These are phyloP conservation scores for Anorthoa munda DNA, from an alignment of 2,888 invertebrate genomes.

Conservation along the genomic window DNA sequence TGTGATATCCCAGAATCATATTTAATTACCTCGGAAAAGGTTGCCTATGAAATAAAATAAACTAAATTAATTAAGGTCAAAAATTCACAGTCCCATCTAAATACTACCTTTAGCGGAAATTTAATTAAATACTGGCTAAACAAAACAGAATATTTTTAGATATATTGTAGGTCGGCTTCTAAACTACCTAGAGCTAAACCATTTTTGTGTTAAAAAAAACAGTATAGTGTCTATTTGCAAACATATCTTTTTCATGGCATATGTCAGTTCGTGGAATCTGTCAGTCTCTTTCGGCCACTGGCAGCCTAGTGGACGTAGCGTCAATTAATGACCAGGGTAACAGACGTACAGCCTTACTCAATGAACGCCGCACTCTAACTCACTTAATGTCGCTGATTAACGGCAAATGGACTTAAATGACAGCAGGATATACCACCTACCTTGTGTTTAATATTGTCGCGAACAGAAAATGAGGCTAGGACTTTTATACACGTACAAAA, in stretches of 20 bases:
- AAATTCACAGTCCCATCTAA: constrained; percentile 39
- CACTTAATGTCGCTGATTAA: constrained; percentile 45
- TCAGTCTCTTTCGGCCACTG: neutral
- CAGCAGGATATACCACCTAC: constrained; percentile 32
- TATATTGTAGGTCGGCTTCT: neutral
- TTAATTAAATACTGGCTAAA: constrained; percentile 22
- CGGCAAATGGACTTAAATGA: constrained; percentile 49
- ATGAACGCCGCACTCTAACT: constrained; percentile 54
- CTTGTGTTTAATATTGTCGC: constrained; percentile 3
- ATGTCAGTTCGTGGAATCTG: neutral
- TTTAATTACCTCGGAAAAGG: constrained; percentile 58
- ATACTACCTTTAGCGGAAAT: constrained; percentile 23
- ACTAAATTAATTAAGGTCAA: constrained; percentile 51
- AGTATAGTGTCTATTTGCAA: neutral
- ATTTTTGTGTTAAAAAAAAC: neutral
- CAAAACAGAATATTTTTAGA: constrained; percentile 1
- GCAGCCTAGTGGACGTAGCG: neutral
- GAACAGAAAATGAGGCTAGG: neutral
- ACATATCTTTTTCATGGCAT: neutral
- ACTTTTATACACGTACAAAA: neutral
- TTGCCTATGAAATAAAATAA: constrained; percentile 56
- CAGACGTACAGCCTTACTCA: constrained; percentile 43
- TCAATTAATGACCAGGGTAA: constrained; percentile 30
- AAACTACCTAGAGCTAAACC: neutral
- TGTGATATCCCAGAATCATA: constrained; percentile 50